These are phyloP conservation scores for Cephus sareptanus DNA, from an alignment of 2,888 invertebrate species.

Conservation along the genomic window DNA sequence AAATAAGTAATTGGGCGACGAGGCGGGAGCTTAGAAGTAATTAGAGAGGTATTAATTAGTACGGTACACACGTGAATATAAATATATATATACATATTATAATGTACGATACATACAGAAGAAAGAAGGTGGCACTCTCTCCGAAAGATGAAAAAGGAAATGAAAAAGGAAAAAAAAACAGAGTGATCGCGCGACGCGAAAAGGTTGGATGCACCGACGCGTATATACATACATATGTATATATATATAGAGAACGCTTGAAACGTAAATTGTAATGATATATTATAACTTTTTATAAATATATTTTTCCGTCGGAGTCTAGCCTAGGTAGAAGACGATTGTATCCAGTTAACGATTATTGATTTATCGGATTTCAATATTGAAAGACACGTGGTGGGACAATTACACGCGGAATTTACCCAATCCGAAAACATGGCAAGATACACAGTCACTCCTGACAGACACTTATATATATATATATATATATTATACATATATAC, in stretches of 20 bases:
- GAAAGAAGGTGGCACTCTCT: neutral
- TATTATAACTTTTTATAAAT: slow-evolving; percentile 66
- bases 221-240: slow-evolving; percentile 21
- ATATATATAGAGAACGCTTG: slow-evolving; percentile 63
- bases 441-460: neutral
- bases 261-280: slow-evolving; percentile 56
- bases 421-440: neutral
- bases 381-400: neutral
- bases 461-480: neutral
- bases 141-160: neutral
- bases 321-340: slow-evolving; percentile 58
- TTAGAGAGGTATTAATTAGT: slow-evolving; percentile 45
- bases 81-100: slow-evolving; percentile 27
- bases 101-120: slow-evolving; percentile 16
- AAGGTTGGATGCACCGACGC: neutral
- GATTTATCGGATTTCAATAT: slow-evolving; percentile 8
- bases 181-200: neutral
- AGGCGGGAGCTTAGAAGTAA: slow-evolving; percentile 51
- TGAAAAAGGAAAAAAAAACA: neutral
- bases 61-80: slow-evolving; percentile 28
- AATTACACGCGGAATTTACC: neutral
- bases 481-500: slow-evolving; percentile 5
- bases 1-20: slow-evolving; percentile 24
- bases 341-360: slow-evolving; percentile 19
- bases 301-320: slow-evolving; percentile 66